A percentile compares a stretch with the other conserved stretches of the same genome.
Conservation (phyloP, 1,140 invertebrate genomes). For the Hyles vespertilio region DNA sequence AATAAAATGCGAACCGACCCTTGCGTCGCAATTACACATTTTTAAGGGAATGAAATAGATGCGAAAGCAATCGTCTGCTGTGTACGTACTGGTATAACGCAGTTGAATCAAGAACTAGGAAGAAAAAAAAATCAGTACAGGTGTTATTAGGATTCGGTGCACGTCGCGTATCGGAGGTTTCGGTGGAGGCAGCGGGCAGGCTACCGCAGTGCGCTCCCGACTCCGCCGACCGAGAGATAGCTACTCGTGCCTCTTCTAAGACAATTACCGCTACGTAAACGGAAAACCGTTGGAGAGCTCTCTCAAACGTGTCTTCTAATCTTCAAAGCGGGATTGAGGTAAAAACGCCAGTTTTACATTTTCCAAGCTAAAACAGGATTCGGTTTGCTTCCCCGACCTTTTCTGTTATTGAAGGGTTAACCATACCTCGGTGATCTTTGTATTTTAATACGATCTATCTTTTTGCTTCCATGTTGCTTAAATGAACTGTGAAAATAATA, state of each 20-base stretch:
- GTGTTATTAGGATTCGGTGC: conserved; percentile 60
- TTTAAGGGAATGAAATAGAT: too few relatives aligned
- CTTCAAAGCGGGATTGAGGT: conserved; percentile 33
- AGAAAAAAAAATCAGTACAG: conserved; percentile 71
- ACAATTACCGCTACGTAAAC: conserved; percentile 70
- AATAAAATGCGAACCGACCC: conserved; percentile 19
- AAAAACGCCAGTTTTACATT: conserved; percentile 34
- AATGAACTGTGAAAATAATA: too few relatives aligned
- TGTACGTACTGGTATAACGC: conserved; percentile 12
- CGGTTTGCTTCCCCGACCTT: too few relatives aligned
- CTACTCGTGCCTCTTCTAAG: conserved; percentile 56
- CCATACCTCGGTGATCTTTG: too few relatives aligned
- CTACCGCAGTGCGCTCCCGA: conserved; percentile 54
- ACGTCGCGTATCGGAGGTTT: conserved; percentile 62
- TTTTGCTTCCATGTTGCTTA: too few relatives aligned
- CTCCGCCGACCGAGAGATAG: conserved; percentile 38
- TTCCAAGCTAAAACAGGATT: conserved; percentile 20
- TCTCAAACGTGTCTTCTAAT: conserved; percentile 64
- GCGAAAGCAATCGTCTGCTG: conserved; percentile 1
- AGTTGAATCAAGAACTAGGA: conserved; percentile 63
- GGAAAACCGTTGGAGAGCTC: conserved; percentile 65
- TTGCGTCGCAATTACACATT: conserved; percentile 9
- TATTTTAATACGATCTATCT: too few relatives aligned
- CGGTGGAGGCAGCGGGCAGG: conserved; percentile 38
- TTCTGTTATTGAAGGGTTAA: too few relatives aligned